Percentiles rank a stretch among this genome's conserved stretches.
phyloP scores from a whole-genome alignment of 2,113 vertebrate species.

The Chionodraco myersi region DNA sequence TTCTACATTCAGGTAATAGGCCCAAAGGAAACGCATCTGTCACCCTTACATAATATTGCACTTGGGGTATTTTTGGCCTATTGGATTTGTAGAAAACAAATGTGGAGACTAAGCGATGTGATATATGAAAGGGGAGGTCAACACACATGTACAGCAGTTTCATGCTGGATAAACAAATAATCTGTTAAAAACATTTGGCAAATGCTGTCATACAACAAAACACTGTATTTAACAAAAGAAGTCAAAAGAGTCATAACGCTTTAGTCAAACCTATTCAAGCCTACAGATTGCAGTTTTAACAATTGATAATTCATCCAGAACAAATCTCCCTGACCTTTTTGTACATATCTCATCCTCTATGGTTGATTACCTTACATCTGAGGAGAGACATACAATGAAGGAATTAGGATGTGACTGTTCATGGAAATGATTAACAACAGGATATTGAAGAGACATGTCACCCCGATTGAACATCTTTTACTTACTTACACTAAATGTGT shows the following conservation, averaged over 20 bases:
- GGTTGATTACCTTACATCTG: slow-evolving; percentile 8
- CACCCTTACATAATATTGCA: slow-evolving; percentile 28
- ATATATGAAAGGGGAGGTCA: not conserved
- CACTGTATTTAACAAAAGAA: not conserved
- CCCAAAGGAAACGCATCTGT: slow-evolving; percentile 21
- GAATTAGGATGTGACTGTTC: slow-evolving; percentile 14
- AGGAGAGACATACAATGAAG: not conserved
- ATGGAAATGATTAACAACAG: slow-evolving; percentile 17
- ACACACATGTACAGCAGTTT: not conserved
- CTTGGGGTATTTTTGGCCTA: slow-evolving; percentile 11
- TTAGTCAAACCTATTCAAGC: slow-evolving; percentile 18
- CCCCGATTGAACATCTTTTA: not conserved
- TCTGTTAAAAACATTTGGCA: not conserved
- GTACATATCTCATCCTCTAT: not conserved
- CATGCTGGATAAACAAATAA: not conserved
- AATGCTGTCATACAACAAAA: not conserved
- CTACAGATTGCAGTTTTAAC: slow-evolving; percentile 29
- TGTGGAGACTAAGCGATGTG: not conserved
- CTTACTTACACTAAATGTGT: not conserved
- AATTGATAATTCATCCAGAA: slow-evolving; percentile 22
- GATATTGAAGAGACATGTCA: slow-evolving; percentile 7
- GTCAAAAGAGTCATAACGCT: not conserved
- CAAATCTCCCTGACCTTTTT: slow-evolving; percentile 12
- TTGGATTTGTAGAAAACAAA: slow-evolving; percentile 1
- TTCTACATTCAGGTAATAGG: slow-evolving; percentile 8